Evolutionary conservation across 2,113 vertebrate genomes (phyloP), one percentile per base, ranked within the genome.

Genomic region (Tricholaema leucomelas): DNA sequence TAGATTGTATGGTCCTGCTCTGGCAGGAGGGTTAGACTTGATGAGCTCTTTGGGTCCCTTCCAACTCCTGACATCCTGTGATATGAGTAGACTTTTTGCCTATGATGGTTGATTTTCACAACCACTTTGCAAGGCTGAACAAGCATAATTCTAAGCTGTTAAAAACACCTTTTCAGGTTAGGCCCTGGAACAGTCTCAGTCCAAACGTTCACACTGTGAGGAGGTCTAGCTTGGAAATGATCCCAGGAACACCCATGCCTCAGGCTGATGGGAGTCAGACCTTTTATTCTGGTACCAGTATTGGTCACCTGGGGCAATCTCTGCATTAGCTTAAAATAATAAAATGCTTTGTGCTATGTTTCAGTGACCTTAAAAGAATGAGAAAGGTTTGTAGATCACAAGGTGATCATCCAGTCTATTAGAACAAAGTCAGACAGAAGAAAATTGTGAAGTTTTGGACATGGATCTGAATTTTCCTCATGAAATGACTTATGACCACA

Each of bases 111-210:
- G 69, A 56, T 92, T 79, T 90, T 92, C 55, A 55, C 46, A 58
- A 56, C 12, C 23, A 46, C 33, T 92, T 92, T 90, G 73, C 58
- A 90, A 81, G 63, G 74, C 44, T 55, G 73, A 94, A 81, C 81
- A 94, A 67, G 73, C 25, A 23, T 92, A 90, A 92, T 91, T 91
- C 63, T 3, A 93, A 65, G 66, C 61, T 90, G 93, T 78, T 80
- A 69, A 85, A 94, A 93, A 56, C 54, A 75, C 58, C 52, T 86
- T 93, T 90, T 71, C 77, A 85, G 79, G 54, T 86, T 83, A 73
- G 69, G 28, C n/a, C 81, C 74, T 93, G 73, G 59, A 92, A 81
- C 82, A 73, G 18, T 46, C 55, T 85, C 88, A 92, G 70, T 44
- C 48, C 8, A 75, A 46, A 72, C 3, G 12, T 52, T 89, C 42